Conservation (phyloP, 2,113 vertebrate species). For the Gadus macrocephalus region DNA sequence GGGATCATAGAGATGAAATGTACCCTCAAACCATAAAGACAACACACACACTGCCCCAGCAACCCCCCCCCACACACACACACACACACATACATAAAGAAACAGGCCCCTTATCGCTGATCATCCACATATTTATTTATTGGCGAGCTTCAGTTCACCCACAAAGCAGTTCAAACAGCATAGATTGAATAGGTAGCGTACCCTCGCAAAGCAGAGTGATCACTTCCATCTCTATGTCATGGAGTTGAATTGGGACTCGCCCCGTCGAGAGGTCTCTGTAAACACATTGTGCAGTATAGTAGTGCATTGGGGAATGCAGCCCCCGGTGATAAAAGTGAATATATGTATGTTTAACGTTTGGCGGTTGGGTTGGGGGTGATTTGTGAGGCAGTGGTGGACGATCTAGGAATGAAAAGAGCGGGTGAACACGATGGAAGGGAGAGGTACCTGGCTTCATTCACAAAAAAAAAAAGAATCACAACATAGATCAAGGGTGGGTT, state of each 20-base stretch:
- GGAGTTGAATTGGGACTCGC: no score
- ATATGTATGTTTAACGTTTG: no score
- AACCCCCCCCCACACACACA: no score
- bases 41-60: background rate
- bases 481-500: conserved; percentile 35
- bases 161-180: conserved; percentile 33
- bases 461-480: background rate
- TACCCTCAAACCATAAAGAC: conserved; percentile 26
- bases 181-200: conserved; percentile 10
- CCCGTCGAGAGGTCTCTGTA: background rate
- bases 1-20: conserved; percentile 23
- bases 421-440: conserved; percentile 14
- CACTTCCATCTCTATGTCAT: no score
- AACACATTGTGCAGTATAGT: background rate
- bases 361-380: background rate
- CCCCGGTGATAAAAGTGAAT: no score
- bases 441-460: conserved; percentile 19
- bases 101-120: background rate
- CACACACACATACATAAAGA: conserved; percentile 13
- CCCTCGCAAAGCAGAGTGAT: no score
- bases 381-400: conserved; percentile 28
- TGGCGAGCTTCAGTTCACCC: conserved; percentile 39
- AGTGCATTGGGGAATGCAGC: conserved; percentile 12
- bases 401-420: background rate
- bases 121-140: conserved; percentile 58